phyloP scores from a whole-genome alignment of 1,140 invertebrate genomes.

The Hydropsyche tenuis region DNA sequence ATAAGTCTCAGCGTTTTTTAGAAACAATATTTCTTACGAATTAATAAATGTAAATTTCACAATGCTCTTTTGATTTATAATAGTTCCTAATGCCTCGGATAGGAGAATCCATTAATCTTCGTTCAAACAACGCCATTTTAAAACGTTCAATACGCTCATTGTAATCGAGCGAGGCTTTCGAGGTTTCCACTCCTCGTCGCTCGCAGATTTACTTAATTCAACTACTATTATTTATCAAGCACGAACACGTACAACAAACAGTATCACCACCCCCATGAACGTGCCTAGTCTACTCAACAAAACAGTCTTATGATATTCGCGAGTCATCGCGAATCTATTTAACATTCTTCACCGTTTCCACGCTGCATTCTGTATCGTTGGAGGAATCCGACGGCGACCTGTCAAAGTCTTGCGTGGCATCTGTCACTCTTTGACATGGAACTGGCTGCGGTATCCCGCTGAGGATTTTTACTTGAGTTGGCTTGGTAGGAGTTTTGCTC shows the following conservation, averaged over 20 bases:
- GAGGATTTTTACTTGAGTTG: neutral
- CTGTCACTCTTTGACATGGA: constrained; percentile 53
- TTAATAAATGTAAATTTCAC: neutral
- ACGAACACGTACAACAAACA: too few relatives aligned
- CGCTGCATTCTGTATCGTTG: constrained; percentile 62
- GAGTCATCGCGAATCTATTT: constrained; percentile 43
- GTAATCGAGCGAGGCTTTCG: neutral
- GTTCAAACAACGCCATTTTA: neutral
- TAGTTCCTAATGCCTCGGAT: neutral
- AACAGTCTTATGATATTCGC: too few relatives aligned
- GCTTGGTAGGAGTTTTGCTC: constrained; percentile 49
- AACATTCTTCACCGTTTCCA: constrained; percentile 60
- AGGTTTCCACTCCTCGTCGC: too few relatives aligned
- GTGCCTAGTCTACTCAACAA: neutral
- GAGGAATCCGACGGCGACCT: constrained; percentile 62
- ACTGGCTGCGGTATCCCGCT: constrained; percentile 52
- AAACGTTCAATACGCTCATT: constrained; percentile 8
- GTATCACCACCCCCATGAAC: too few relatives aligned
- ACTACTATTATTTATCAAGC: too few relatives aligned
- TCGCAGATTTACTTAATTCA: too few relatives aligned
- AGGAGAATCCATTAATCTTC: neutral
- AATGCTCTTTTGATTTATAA: constrained; percentile 12
- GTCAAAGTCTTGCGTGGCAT: constrained; percentile 55
- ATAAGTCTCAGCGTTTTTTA: neutral
- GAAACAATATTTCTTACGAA: neutral